Conservation (phyloP, 2,888 invertebrate species). For the Acleris sparsana region DNA sequence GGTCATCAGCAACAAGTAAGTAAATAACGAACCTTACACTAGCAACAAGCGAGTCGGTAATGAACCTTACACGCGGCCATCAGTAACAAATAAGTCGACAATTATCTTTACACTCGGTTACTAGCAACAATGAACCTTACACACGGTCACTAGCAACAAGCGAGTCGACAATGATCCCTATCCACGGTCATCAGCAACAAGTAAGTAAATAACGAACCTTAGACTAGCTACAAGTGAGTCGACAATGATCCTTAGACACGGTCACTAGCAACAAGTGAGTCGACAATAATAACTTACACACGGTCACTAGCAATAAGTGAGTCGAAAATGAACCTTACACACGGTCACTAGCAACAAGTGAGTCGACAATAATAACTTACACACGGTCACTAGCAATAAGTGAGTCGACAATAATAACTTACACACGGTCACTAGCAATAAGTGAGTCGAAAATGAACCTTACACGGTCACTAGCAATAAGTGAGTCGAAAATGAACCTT, state of each 20-base stretch:
- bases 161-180: too few relatives aligned
- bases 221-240: constrained; percentile 62
- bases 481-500: constrained; percentile 57
- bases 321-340: constrained; percentile 4
- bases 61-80: constrained; percentile 38
- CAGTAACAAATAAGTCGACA: constrained; percentile 46
- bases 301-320: too few relatives aligned
- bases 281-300: not conserved
- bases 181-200: constrained; percentile 75
- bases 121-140: not conserved
- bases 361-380: constrained; percentile 52
- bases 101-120: too few relatives aligned
- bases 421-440: constrained; percentile 46
- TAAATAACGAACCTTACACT: constrained; percentile 50
- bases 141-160: too few relatives aligned
- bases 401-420: too few relatives aligned
- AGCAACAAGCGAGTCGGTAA: constrained; percentile 52
- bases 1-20: constrained; percentile 79
- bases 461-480: constrained; percentile 75
- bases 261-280: constrained; percentile 45
- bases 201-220: constrained; percentile 57
- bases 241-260: constrained; percentile 38
- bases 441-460: constrained; percentile 49
- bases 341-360: constrained; percentile 78
- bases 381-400: constrained; percentile 73